Evolutionary conservation across 2,113 vertebrate species (phyloP), one percentile per base, ranked within the genome.

Genomic region (Phycodurus eques): DNA sequence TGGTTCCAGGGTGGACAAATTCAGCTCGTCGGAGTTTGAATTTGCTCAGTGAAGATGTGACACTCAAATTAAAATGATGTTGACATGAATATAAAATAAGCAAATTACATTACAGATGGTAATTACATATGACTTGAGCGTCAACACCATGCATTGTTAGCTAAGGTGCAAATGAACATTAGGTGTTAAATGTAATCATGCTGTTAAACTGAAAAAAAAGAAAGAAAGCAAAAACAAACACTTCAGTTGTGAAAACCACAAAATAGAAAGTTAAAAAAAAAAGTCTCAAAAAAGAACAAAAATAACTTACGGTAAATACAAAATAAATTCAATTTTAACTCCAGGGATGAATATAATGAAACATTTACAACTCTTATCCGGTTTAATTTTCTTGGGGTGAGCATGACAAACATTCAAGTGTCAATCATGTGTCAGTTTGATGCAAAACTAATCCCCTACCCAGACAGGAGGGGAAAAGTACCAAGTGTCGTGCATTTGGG

Each of bases 241-340:
- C 78, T 82, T 86, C 33, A 79, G 81, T 76, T 85, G 82, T 88
- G 74, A 53, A 85, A 86, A 82, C 80, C 80, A 89, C 79, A 76
- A 76, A 76, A 77, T 75, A 85, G 51, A 39, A 75, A 78, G 70
- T 81, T 82, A 81, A 82, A 72, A 85, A 83, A 35, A 35, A 17
- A 35, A 17, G 76, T 77, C 75, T 70, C 64, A 77, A 78, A 76
- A 63, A 20, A 66, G 43, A 61, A 59, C 70, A 63, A 70, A 88
- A 89, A 92, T 91, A 92, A 91, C 82, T 91, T 92, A 90, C 70
- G 54, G 88, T 79, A 85, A 89, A 89, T 87, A 89, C 74, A 85
- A 90, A 81, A 80, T 78, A 78, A 90, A 80, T 76, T 74, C 76
- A 85, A 88, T 74, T 79, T 78, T 64, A 82, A 79, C 82, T 86